Evolutionary conservation across 2,888 invertebrate genomes (phyloP).

Genomic region (Yponomeuta sedellus): DNA sequence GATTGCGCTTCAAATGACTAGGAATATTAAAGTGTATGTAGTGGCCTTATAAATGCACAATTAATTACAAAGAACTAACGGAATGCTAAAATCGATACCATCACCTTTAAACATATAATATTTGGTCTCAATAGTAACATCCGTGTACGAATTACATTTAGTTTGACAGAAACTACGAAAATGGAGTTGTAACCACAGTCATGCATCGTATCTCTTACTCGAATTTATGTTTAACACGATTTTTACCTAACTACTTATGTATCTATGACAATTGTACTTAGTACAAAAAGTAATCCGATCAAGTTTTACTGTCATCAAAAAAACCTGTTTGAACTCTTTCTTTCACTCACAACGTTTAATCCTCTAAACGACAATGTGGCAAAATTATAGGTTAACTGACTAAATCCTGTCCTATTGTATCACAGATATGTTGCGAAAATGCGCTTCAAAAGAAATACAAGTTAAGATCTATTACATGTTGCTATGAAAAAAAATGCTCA

Average conservation of each 20-base stretch:
- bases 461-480: conserved; percentile 41
- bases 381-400: conserved; percentile 49
- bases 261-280: conserved; percentile 74
- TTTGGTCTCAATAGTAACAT: conserved; percentile 75
- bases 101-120: conserved; percentile 72
- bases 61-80: conserved; percentile 41
- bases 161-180: conserved; percentile 26
- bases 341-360: conserved; percentile 39
- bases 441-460: conserved; percentile 12
- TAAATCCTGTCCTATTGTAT: conserved; percentile 63
- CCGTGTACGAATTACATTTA: conserved; percentile 32
- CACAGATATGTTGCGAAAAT: conserved; percentile 65
- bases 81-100: conserved; percentile 76
- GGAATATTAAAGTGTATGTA: conserved; percentile 67
- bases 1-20: conserved; percentile 76
- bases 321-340: conserved; percentile 49
- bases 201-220: conserved; percentile 56
- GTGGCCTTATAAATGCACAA: conserved; percentile 67
- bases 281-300: conserved; percentile 68
- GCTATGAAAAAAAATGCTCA: conserved; percentile 30
- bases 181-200: conserved; percentile 53
- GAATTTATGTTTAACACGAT: conserved; percentile 58
- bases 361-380: conserved; percentile 55
- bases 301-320: conserved; percentile 51
- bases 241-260: conserved; percentile 75